Percentiles rank a stretch among this genome's conserved stretches.
Conservation (phyloP, 2,888 invertebrate genomes). For the Tribolium freemani region DNA sequence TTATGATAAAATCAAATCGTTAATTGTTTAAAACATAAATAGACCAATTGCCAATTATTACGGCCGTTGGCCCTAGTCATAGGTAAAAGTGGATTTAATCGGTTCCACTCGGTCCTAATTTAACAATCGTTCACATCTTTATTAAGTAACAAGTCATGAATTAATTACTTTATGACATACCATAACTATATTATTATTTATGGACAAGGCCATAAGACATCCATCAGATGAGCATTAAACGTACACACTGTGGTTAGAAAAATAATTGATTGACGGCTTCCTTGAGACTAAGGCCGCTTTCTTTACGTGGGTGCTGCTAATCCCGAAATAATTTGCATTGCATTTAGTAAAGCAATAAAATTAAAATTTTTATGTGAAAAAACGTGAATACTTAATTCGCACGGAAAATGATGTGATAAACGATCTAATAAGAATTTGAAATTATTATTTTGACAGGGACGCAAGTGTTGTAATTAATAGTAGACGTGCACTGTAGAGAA, state of each 20-base stretch:
- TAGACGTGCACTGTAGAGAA: background rate
- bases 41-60: too few relatives aligned
- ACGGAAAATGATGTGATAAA: background rate
- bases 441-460: background rate
- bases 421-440: background rate
- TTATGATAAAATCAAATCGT: too few relatives aligned
- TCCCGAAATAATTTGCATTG: too few relatives aligned
- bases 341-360: too few relatives aligned
- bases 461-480: background rate
- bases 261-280: too few relatives aligned
- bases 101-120: too few relatives aligned
- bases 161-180: background rate
- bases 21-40: too few relatives aligned
- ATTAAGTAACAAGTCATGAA: background rate
- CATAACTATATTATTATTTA: background rate
- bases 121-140: background rate
- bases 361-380: background rate
- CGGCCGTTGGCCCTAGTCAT: too few relatives aligned
- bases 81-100: too few relatives aligned
- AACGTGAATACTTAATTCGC: background rate
- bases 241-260: too few relatives aligned
- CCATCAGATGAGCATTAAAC: background rate
- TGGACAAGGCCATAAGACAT: background rate
- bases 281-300: too few relatives aligned
- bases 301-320: too few relatives aligned